Base-by-base conservation (phyloP, 2,113 vertebrate species). In the Neodontobutis hainanensis region DNA sequence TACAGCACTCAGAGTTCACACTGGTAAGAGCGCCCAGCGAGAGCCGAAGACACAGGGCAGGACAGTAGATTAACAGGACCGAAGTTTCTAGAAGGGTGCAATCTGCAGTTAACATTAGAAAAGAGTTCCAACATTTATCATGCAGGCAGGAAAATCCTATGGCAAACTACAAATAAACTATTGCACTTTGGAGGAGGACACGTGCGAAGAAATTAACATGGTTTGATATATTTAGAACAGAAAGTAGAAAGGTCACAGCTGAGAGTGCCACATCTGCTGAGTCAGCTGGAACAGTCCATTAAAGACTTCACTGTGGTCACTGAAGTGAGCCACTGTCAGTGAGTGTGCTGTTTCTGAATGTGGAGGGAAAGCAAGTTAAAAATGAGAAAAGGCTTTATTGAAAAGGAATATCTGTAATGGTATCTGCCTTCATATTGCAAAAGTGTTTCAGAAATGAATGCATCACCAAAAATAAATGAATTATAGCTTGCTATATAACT, bases 1-100 rank as follows among this genome's bases (percentile, higher is more conserved):
- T 69, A 76, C n/a, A 56, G 40, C 19, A 27, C 58, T 73, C 57
- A 43, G 70, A 57, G 66, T 56, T 73, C 65, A 58, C 3, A 48
- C 47, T 68, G 55, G 68, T 69, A 63, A 67, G 47, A 48, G 16
- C 16, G 40, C 27, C 67, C n/a, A 47, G 55, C 40, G 36, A 49
- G 51, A 50, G 55, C 27, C 11, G 14, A 4, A 53, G 34, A 10
- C 12, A 45, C 19, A 43, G 10, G 9, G 32, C 44, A 19, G 8
- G 35, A 3, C 59, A 15, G 3, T 61, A 10, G 11, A 70, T 43
- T 11, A 48, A 49, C 38, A 64, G 9, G 9, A 61, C 4, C 6
- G 50, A 14, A 16, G 11, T 15, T 9, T 19, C 14, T 65, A 5
- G 6, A 40, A 12, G 11, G 4, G 5, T 27, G 11, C 12, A 12